These are phyloP conservation scores for Drosophila sulfurigaster DNA, from an alignment of 1,140 invertebrate genomes.

Conservation along the genomic window DNA sequence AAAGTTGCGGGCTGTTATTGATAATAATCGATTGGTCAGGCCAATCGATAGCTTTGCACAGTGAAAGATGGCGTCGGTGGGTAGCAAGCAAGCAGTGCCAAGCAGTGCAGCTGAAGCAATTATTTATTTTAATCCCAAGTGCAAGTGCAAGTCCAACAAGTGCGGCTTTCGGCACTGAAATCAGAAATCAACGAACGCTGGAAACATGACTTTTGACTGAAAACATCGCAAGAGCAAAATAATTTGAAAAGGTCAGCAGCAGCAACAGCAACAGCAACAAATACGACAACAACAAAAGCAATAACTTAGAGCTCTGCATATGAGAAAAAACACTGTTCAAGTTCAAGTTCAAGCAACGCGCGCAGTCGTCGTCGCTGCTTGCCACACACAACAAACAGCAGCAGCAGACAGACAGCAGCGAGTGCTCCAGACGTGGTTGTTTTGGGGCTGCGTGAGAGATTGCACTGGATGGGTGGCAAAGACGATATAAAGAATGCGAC, in stretches of 20 bases:
- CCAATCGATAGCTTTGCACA: slow-evolving; percentile 21
- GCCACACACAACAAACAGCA: slow-evolving; percentile 1
- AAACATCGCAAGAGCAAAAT: slow-evolving; percentile 56
- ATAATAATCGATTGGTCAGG: not conserved
- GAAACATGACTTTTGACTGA: slow-evolving; percentile 76
- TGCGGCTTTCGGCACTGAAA: slow-evolving; percentile 50
- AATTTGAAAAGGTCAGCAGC: slow-evolving; percentile 76
- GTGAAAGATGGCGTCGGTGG: not conserved
- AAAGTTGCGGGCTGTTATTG: not conserved
- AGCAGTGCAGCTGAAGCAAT: slow-evolving; percentile 11
- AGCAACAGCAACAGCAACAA: not conserved
- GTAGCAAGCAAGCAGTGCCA: slow-evolving; percentile 27
- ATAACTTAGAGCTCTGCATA: slow-evolving; percentile 9
- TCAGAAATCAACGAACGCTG: slow-evolving; percentile 55
- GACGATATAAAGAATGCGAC: slow-evolving; percentile 72
- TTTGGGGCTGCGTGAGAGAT: slow-evolving; percentile 63
- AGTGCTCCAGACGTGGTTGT: slow-evolving; percentile 51
- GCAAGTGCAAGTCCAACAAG: slow-evolving; percentile 17
- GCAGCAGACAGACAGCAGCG: slow-evolving; percentile 16
- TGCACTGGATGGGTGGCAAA: slow-evolving; percentile 40
- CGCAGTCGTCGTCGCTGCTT: slow-evolving; percentile 26
- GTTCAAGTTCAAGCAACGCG: slow-evolving; percentile 63
- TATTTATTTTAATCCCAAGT: slow-evolving; percentile 4
- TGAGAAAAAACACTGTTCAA: slow-evolving; percentile 60
- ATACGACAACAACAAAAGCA: slow-evolving; percentile 16